These are phyloP conservation scores for Furcifer pardalis DNA, from an alignment of 2,797 vertebrate genomes.

Conservation along the genomic window DNA sequence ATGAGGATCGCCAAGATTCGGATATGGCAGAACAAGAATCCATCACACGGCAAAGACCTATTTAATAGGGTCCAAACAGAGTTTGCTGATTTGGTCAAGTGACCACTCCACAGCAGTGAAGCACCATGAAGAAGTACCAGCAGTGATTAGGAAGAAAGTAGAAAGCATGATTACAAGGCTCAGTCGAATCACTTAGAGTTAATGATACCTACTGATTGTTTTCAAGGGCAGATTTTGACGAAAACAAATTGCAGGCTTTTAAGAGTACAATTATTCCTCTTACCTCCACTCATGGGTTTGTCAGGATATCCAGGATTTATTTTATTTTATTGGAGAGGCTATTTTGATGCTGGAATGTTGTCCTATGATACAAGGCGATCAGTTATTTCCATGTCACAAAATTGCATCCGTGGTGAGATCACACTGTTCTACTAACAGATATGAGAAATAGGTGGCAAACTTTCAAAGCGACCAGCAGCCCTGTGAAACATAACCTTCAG, in stretches of 20 bases:
- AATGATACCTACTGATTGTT: background rate
- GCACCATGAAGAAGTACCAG: background rate
- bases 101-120: background rate
- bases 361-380: too few relatives aligned
- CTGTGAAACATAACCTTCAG: background rate
- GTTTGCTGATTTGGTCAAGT: background rate
- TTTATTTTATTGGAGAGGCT: background rate
- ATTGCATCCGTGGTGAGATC: background rate
- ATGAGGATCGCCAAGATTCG: too few relatives aligned
- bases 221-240: background rate
- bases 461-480: background rate
- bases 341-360: too few relatives aligned
- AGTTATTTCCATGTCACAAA: too few relatives aligned
- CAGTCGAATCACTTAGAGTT: too few relatives aligned
- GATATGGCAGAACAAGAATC: too few relatives aligned
- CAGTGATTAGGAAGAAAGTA: background rate
- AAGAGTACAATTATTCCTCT: background rate
- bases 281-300: background rate
- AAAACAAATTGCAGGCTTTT: background rate
- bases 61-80: constrained; percentile 8
- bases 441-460: background rate
- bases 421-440: background rate
- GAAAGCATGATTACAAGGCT: background rate
- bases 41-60: background rate
- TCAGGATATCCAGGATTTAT: background rate